Evolutionary conservation across 1,140 invertebrate species (phyloP).

Genomic region (Meloidogyne hapla): DNA sequence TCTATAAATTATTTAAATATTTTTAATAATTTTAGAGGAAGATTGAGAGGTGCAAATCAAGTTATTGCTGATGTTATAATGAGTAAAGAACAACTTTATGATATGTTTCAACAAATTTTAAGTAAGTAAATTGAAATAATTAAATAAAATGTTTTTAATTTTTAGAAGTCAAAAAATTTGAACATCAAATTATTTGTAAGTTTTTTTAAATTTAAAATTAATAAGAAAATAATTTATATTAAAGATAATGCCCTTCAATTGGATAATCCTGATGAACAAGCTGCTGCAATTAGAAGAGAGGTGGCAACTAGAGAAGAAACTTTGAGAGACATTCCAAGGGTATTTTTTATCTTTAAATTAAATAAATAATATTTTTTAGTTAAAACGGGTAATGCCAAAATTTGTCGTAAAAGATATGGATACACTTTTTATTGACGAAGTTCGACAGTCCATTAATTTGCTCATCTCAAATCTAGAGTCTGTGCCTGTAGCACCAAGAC

Average conservation of each 20-base stretch:
- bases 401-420: conserved; percentile 99
- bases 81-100: conserved; percentile 94
- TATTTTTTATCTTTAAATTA: conserved; percentile 61
- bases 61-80: conserved; percentile 83
- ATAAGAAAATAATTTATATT: conserved; percentile 37
- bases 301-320: conserved; percentile 92
- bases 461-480: conserved; percentile 98
- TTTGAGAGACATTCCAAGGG: conserved; percentile 93
- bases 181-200: conserved; percentile 97
- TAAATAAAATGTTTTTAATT: neutral
- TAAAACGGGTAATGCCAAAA: conserved; percentile 93
- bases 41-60: conserved; percentile 69
- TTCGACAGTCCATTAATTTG: conserved; percentile 93
- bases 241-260: conserved; percentile 16
- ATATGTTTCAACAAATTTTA: conserved; percentile 99
- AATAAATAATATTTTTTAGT: conserved; percentile 69
- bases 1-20: neutral
- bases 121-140: conserved; percentile 67
- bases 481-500: conserved; percentile 85
- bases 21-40: conserved; percentile 45
- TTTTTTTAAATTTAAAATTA: conserved; percentile 77
- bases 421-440: conserved; percentile 94
- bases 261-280: conserved; percentile 98
- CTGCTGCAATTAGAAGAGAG: conserved; percentile 95
- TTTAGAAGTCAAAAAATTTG: conserved; percentile 85